phyloP scores from a whole-genome alignment of 2,113 vertebrate genomes.

The Campylomormyrus tamandua region DNA sequence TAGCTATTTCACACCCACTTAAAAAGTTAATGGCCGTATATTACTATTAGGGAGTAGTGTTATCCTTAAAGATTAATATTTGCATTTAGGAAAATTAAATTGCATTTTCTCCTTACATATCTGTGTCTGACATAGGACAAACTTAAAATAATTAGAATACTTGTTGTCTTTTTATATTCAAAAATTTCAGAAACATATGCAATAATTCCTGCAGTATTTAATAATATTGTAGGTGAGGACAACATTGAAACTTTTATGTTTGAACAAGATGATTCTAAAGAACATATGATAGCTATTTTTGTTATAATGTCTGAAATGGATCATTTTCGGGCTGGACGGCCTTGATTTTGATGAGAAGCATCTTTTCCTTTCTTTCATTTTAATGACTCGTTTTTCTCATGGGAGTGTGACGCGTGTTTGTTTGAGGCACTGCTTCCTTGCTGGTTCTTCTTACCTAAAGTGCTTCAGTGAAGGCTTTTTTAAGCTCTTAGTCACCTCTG shows the following conservation, averaged over 20 bases:
- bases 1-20: background rate
- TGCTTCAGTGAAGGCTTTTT: background rate
- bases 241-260: background rate
- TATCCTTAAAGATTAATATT: background rate
- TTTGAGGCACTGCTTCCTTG: background rate
- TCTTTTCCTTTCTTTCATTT: background rate
- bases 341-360: background rate
- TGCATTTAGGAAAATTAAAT: background rate
- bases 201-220: background rate
- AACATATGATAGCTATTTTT: background rate
- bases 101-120: background rate
- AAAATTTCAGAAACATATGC: background rate
- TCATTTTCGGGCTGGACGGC: background rate
- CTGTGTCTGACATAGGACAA: background rate
- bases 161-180: background rate
- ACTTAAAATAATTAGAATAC: background rate
- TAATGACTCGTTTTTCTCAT: background rate
- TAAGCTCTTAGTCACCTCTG: background rate
- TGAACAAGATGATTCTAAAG: background rate
- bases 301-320: background rate
- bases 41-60: background rate
- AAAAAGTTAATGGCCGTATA: background rate
- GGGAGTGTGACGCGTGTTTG: background rate
- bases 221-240: background rate
- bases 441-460: background rate